Base-by-base conservation (phyloP, 2,888 invertebrate genomes). In the Papilio gigon region DNA sequence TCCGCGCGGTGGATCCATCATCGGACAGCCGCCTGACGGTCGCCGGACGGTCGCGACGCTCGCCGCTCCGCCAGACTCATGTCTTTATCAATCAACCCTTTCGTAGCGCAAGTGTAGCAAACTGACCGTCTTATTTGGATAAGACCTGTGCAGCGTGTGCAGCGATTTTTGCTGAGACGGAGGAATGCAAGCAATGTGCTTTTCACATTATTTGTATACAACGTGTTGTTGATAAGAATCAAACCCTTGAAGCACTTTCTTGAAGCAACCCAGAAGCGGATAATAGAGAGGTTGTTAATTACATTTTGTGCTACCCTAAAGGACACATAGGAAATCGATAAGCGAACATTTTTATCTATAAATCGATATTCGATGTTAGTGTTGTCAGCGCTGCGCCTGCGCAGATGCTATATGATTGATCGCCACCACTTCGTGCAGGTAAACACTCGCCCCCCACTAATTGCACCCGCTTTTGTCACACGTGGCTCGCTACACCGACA, bases 321-420 rank as follows among this genome's bases (percentile, higher is more conserved):
- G n/a, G 27, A 27, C 4, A 8, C 37, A 22, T 40, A 4, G 22
- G n/a, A 37, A 11, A 4, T 37, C 17, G 8, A 63, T 11, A 37
- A 58, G 22, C 11, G 65, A 42, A 56, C 12, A 65, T 33, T 37
- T 37, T 64, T 65, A 65, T 68, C 68, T 35, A 35, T 25, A 30
- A 50, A 68, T 68, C 67, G 27, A 53, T 67, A 37, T 4, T 27
- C 17, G 37, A 65, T 25, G 50, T 47, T 12, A 25, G 25, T 0
- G 59, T n/a, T n/a, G n/a, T n/a, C 37, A 4, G 4, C 44, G 47
- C 78, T 78, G 79, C 83, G 84, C 79, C 79, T 72, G 80, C 80
- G 82, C 84, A 82, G 77, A 71, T 70, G 65, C 33, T 30, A 53
- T 56, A 69, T 80, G 80, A 84, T 85, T 77, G 78, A 84, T 84